Percentiles rank a stretch among this genome's conserved stretches.
Conservation (phyloP, 2,113 vertebrate genomes). For the Myotis yumanensis region DNA sequence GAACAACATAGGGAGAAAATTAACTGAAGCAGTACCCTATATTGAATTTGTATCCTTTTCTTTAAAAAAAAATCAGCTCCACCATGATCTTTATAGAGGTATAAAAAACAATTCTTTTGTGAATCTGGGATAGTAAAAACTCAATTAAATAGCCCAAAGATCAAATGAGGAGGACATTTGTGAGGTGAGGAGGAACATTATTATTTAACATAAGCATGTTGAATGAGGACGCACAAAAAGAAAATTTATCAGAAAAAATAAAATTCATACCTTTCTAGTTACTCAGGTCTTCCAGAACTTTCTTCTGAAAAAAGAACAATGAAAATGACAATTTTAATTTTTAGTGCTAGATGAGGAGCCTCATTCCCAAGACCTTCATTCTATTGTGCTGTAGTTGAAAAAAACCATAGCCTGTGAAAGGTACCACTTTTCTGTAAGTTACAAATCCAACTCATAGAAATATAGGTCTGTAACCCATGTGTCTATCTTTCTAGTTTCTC, state of each 20-base stretch:
- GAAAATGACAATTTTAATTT: background rate
- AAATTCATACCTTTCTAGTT: background rate
- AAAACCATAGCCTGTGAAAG: background rate
- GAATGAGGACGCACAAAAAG: background rate
- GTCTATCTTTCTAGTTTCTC: background rate
- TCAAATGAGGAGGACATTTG: background rate
- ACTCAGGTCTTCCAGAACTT: background rate
- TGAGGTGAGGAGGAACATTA: background rate
- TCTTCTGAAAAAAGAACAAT: background rate
- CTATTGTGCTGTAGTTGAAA: background rate
- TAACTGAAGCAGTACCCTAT: background rate
- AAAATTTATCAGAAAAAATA: background rate
- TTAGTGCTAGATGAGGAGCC: background rate
- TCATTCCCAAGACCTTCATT: background rate
- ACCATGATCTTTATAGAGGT: background rate
- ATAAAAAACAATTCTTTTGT: slow-evolving; percentile 5
- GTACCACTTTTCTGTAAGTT: background rate
- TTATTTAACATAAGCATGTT: background rate
- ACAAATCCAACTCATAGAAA: background rate
- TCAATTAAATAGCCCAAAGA: background rate
- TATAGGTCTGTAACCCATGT: background rate
- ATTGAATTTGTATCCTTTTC: background rate
- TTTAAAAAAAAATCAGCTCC: background rate
- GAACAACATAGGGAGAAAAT: background rate
- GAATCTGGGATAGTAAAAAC: background rate